These are phyloP conservation scores for Notamacropus eugenii DNA, from an alignment of 2,797 vertebrate genomes.

Conservation along the genomic window DNA sequence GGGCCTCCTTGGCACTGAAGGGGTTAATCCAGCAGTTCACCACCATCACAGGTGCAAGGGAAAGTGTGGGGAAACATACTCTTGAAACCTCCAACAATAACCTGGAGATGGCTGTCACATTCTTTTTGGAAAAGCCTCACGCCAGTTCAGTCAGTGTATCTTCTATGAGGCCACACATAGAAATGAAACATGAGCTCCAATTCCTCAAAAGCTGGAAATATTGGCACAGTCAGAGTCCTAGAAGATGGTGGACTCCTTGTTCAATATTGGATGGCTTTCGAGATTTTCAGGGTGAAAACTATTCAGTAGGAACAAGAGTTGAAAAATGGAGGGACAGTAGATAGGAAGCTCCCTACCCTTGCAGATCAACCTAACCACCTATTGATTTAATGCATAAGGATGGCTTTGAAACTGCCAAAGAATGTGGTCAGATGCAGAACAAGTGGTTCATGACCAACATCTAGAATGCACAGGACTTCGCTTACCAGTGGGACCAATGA, in stretches of 20 bases:
- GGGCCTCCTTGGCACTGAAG: no score
- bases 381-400: constrained; percentile 99
- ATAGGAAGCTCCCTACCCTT: constrained; percentile 98
- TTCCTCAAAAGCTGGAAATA: no score
- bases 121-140: constrained; percentile 99
- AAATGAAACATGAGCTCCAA: constrained; percentile 35
- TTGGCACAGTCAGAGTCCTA: constrained; percentile 83
- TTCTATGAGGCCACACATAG: constrained; percentile 88
- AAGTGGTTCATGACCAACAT: constrained; percentile 99
- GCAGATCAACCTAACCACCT: constrained; percentile 97
- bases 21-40: no score
- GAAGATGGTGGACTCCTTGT: constrained; percentile 95
- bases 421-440: constrained; percentile 97
- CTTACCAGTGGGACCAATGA: constrained; percentile 99
- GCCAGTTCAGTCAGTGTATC: constrained; percentile 96
- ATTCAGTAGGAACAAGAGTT: constrained; percentile 99
- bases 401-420: constrained; percentile 99
- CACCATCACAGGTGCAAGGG: constrained; percentile 91
- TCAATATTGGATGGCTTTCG: constrained; percentile 99
- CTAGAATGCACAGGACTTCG: constrained; percentile 98
- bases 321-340: constrained; percentile 95
- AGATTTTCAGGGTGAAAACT: constrained; percentile 99
- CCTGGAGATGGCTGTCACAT: constrained; percentile 99
- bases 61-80: constrained; percentile 98
- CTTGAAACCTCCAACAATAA: constrained; percentile 99